These are phyloP conservation scores for Cyprinella venusta DNA, from an alignment of 2,797 vertebrate species.

Conservation along the genomic window DNA sequence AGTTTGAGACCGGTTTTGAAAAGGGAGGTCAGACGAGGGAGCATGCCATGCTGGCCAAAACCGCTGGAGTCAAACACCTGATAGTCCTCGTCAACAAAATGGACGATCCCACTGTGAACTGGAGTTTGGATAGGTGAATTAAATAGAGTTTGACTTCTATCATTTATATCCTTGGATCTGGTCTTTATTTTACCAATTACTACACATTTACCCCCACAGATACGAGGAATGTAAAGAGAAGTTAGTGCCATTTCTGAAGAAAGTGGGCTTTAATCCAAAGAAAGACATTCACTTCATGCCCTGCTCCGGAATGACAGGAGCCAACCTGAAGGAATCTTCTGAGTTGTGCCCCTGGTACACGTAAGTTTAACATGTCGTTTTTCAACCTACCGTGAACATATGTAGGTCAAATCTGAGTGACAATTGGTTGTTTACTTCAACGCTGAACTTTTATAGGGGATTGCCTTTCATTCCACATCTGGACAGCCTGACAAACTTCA, in stretches of 20 bases:
- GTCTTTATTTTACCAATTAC: not conserved
- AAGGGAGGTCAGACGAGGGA: conserved; percentile 98
- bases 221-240: conserved; percentile 99
- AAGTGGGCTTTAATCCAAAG: conserved; percentile 99
- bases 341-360: conserved; percentile 94
- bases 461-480: conserved; percentile 97
- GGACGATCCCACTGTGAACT: conserved; percentile 98
- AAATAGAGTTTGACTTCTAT: not conserved
- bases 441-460: conserved; percentile 77
- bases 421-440: not conserved
- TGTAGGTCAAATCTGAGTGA: not conserved
- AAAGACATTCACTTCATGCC: conserved; percentile 99
- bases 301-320: conserved; percentile 96
- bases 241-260: conserved; percentile 98
- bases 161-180: not conserved
- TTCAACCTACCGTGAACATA: not conserved
- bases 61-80: conserved; percentile 97
- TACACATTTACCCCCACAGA: conserved; percentile 68
- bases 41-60: conserved; percentile 98
- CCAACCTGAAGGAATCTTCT: conserved; percentile 94
- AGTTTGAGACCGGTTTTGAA: conserved; percentile 99
- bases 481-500: conserved; percentile 98
- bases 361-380: conserved; percentile 77
- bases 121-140: conserved; percentile 94
- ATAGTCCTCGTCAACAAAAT: conserved; percentile 99